These are phyloP conservation scores for Helicoverpa armigera DNA, from an alignment of 1,140 invertebrate genomes.

Conservation along the genomic window DNA sequence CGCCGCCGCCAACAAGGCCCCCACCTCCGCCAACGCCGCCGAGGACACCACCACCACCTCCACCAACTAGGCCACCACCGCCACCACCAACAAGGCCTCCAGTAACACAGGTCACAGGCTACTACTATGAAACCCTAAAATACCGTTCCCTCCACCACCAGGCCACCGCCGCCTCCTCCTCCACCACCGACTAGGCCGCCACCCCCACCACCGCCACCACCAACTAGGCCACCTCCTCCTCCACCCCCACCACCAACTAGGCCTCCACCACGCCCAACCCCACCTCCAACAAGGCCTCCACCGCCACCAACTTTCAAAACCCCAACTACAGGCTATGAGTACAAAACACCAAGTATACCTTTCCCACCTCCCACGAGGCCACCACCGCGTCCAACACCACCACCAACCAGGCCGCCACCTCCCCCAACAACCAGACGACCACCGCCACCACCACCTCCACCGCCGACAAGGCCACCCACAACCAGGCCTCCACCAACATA, in stretches of 20 bases:
- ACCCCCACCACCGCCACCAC: slow-evolving; percentile 44
- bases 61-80: slow-evolving; percentile 49
- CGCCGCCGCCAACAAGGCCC: slow-evolving; percentile 52
- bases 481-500: slow-evolving; percentile 34
- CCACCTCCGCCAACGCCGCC: slow-evolving; percentile 56
- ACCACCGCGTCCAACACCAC: slow-evolving; percentile 30
- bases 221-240: slow-evolving; percentile 36
- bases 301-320: slow-evolving; percentile 41
- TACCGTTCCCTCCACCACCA: slow-evolving; percentile 52
- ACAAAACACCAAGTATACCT: slow-evolving; percentile 38
- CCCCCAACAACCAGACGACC: slow-evolving; percentile 48
- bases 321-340: background rate
- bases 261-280: slow-evolving; percentile 53
- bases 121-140: slow-evolving; percentile 46
- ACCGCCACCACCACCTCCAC: too few relatives aligned
- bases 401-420: slow-evolving; percentile 27
- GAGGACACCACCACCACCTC: slow-evolving; percentile 53
- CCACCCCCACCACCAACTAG: slow-evolving; percentile 54
- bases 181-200: slow-evolving; percentile 53
- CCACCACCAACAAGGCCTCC: slow-evolving; percentile 40
- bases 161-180: slow-evolving; percentile 39
- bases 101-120: slow-evolving; percentile 29
- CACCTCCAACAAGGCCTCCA: slow-evolving; percentile 47
- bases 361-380: slow-evolving; percentile 34
- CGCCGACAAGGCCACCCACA: too few relatives aligned